Base-by-base conservation (phyloP, 2,797 vertebrate species). In the Poecile montanus region DNA sequence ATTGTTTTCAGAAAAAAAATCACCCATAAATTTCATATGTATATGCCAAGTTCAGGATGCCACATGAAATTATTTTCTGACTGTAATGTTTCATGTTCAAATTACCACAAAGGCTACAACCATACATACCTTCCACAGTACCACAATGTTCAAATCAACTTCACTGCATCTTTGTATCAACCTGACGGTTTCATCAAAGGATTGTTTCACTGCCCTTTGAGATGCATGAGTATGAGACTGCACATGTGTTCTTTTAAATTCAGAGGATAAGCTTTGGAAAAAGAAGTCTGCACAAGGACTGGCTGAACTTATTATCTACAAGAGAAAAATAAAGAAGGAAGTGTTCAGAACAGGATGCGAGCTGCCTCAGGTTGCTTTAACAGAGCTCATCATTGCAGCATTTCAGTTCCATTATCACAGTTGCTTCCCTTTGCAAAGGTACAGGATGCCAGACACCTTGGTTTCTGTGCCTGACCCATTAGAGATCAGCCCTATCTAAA, bases 221-320 rank as follows among this genome's bases (percentile, higher is more conserved):
- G 94, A 93, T 23, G 66, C 88, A 21, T 94, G 96, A 75, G 90
- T 53, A 71, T 95, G 97, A 32, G 88, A 94, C 5, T 96, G 96
- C 19, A 93, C 54, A 26, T 81, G 83, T 0, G 83, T 89, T 97
- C 96, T 98, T 96, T 96, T 98, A 60, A 97, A 91, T 63, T 98
- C 98, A 6, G 97, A 95, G 10, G 96, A 97, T 68, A 97, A 97
- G 86, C 98, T 98, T 81, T 98, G 98, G 85, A 99, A 99, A 98
- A 99, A 99, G 95, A 99, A 99, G 95, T 99, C 99, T 91, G 99
- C 99, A 97, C 99, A 99, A 7, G 99, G 99, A 85, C 99, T 99
- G 94, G 98, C 98, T 63, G 99, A 99, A 96, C 99, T 99, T 97
- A 99, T 93, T 95, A 99, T 99, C 99, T 99, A 92, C 73, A 92